Conservation (phyloP, 2,113 vertebrate species). For the Protobothrops flavoviridis region DNA sequence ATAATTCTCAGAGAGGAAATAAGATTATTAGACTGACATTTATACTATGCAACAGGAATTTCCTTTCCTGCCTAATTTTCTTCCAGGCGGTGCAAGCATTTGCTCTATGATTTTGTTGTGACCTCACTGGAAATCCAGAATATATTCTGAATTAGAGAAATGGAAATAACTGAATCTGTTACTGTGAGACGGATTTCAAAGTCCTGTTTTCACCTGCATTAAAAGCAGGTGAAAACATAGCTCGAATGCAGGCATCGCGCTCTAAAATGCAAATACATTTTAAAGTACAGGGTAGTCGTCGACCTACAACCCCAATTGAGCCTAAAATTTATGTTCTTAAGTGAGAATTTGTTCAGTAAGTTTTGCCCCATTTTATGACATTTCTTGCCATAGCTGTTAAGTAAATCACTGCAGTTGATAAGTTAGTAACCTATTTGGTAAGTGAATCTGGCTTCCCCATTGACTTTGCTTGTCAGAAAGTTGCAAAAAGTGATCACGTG, state of each 20-base stretch:
- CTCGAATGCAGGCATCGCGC: neutral
- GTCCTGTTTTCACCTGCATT: neutral
- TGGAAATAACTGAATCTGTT: conserved; percentile 3
- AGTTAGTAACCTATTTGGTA: neutral
- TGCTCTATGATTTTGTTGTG: neutral
- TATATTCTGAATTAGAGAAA: conserved; percentile 2
- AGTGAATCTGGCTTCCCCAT: neutral
- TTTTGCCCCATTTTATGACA: neutral
- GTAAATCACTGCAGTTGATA: neutral
- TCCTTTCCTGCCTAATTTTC: conserved; percentile 22
- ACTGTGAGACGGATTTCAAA: neutral
- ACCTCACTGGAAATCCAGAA: conserved; percentile 30
- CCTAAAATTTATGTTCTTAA: neutral
- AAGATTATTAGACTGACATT: conserved; percentile 5
- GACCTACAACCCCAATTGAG: neutral
- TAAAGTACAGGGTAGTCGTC: neutral
- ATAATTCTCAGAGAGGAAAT: conserved; percentile 21
- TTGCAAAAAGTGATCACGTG: neutral
- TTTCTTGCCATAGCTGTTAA: neutral
- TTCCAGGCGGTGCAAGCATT: neutral
- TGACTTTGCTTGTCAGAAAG: neutral
- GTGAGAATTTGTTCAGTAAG: neutral
- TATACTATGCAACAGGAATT: conserved; percentile 14
- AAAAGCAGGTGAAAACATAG: conserved; percentile 1
- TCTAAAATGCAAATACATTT: neutral